Conservation (phyloP, 1,140 invertebrate species). For the Dreissena rostriformis region DNA sequence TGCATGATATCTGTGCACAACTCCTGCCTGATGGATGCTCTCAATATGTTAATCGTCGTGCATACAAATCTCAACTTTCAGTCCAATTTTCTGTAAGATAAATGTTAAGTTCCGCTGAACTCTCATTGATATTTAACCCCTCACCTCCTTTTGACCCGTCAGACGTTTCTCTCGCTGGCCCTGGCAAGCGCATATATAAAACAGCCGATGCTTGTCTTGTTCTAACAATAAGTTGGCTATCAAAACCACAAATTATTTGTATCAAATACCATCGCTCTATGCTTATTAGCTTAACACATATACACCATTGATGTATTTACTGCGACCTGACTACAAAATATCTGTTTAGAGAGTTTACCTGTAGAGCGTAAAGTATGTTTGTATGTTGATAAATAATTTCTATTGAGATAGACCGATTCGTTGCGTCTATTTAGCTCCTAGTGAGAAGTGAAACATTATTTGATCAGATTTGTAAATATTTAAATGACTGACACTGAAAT, state of each 20-base stretch:
- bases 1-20: not conserved
- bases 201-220: slow-evolving; percentile 32
- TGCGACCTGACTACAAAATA: slow-evolving; percentile 18
- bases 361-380: not conserved
- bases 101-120: not conserved
- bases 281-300: slow-evolving; percentile 58
- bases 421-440: no score
- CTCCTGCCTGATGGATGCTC: not conserved
- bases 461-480: no score
- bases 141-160: slow-evolving; percentile 42
- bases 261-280: slow-evolving; percentile 51
- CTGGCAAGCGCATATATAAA: slow-evolving; percentile 46
- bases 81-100: slow-evolving; percentile 23
- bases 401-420: not conserved
- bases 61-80: slow-evolving; percentile 12
- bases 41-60: slow-evolving; percentile 1
- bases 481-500: no score
- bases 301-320: slow-evolving; percentile 48
- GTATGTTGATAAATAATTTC: slow-evolving; percentile 13
- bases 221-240: slow-evolving; percentile 45
- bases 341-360: slow-evolving; percentile 6
- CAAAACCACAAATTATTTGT: slow-evolving; percentile 54
- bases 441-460: no score
- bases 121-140: slow-evolving; percentile 39
- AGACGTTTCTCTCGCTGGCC: slow-evolving; percentile 26